phyloP scores from a whole-genome alignment of 2,888 invertebrate species.

The Diarsia mendica region DNA sequence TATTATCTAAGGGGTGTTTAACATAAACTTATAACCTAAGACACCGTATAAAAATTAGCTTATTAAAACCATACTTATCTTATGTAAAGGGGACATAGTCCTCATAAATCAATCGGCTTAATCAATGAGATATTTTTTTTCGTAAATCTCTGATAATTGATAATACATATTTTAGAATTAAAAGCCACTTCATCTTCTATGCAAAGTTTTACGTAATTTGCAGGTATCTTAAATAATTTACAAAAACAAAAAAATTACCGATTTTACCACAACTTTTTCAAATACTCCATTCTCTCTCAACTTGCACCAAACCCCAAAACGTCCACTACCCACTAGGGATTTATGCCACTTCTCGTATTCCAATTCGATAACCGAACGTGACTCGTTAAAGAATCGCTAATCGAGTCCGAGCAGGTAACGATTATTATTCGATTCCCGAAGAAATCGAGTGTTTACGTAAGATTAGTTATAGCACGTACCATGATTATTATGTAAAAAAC shows the following conservation, averaged over 20 bases:
- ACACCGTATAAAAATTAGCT: conserved; percentile 18
- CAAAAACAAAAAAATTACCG: no score
- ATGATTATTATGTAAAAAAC: conserved; percentile 65
- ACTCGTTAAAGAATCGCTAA: conserved; percentile 50
- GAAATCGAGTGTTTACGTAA: conserved; percentile 58
- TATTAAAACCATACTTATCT: conserved; percentile 20
- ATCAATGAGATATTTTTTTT: background rate
- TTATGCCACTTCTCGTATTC: conserved; percentile 55
- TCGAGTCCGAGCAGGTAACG: conserved; percentile 56
- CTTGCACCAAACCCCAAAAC: conserved; percentile 49
- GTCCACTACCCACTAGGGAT: conserved; percentile 48
- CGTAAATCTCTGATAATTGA: background rate
- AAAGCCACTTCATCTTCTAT: background rate
- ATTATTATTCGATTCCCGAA: conserved; percentile 43
- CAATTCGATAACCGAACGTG: conserved; percentile 62
- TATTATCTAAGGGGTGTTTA: conserved; percentile 44
- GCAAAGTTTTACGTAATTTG: background rate
- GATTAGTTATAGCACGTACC: conserved; percentile 61
- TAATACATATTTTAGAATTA: background rate
- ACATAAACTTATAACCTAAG: conserved; percentile 31
- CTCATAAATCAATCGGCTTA: conserved; percentile 27
- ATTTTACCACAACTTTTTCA: background rate
- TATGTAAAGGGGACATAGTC: conserved; percentile 38
- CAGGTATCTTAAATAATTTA: no score
- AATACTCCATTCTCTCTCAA: background rate